A percentile compares a stretch with the other conserved stretches of the same genome.
Evolutionary conservation across 2,888 invertebrate genomes (phyloP).

Genomic region (Ellobium chinense): DNA sequence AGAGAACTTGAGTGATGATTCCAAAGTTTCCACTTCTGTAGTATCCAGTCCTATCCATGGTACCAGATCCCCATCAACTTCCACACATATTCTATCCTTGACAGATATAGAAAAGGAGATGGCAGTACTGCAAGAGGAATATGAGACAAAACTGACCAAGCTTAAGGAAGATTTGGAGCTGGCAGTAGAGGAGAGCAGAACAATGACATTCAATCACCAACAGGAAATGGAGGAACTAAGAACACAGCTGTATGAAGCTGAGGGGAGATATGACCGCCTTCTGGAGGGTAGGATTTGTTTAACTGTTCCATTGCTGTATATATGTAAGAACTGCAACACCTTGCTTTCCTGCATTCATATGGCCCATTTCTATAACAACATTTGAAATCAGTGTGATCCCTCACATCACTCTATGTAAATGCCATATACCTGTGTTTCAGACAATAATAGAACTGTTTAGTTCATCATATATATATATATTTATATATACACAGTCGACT

Average conservation of each 20-base stretch:
- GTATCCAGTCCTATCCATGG: background rate
- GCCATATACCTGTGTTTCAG: too few relatives aligned
- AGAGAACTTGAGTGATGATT: conserved; percentile 17
- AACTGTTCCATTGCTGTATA: background rate
- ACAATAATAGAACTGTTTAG: too few relatives aligned
- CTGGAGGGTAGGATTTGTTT: conserved; percentile 61
- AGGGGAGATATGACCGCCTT: conserved; percentile 67
- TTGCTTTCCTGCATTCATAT: too few relatives aligned
- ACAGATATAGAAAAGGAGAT: conserved; percentile 47
- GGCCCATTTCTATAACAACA: too few relatives aligned
- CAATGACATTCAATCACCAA: conserved; percentile 53
- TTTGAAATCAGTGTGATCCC: too few relatives aligned
- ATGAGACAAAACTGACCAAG: conserved; percentile 55
- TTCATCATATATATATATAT: too few relatives aligned
- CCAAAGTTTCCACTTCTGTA: background rate
- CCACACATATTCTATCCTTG: background rate
- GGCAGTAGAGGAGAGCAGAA: conserved; percentile 60
- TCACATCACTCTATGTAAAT: too few relatives aligned
- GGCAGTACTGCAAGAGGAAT: conserved; percentile 52
- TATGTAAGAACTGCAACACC: background rate
- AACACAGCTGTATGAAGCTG: conserved; percentile 57
- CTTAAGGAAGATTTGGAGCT: conserved; percentile 52
- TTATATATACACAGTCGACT: too few relatives aligned
- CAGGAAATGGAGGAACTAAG: conserved; percentile 59
- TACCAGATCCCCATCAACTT: background rate